A percentile compares a stretch with the other conserved stretches of the same genome.
Evolutionary conservation across 1,140 invertebrate species (phyloP).

Genomic region (Mycetomoellerius zeteki): DNA sequence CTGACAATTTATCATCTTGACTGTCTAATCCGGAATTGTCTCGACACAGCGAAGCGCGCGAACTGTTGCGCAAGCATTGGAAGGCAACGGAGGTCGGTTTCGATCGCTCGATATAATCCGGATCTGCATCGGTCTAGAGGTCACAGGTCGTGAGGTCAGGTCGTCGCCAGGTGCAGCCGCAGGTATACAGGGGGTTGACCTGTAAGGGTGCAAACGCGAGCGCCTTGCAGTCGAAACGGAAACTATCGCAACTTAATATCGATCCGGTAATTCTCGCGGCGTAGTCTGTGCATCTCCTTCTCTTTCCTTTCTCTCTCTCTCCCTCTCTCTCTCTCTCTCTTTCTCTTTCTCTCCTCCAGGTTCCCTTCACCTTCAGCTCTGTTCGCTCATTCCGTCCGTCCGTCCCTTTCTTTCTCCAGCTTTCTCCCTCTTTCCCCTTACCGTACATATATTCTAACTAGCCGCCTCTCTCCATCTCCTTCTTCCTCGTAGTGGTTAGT

Average conservation of each 20-base stretch:
- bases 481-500: conserved; percentile 66
- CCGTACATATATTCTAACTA: conserved; percentile 49
- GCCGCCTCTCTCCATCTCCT: conserved; percentile 19
- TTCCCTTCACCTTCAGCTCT: conserved; percentile 42
- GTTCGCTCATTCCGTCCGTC: conserved; percentile 25
- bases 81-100: conserved; percentile 60
- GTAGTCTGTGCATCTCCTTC: not conserved
- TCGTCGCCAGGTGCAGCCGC: conserved; percentile 76
- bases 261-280: conserved; percentile 84
- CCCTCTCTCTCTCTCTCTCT: not conserved
- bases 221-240: conserved; percentile 83
- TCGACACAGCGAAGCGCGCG: conserved; percentile 6
- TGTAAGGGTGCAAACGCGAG: conserved; percentile 79
- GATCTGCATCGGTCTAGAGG: conserved; percentile 67
- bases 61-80: conserved; percentile 49
- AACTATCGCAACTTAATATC: conserved; percentile 86
- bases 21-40: conserved; percentile 49
- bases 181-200: conserved; percentile 56
- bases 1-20: conserved; percentile 46
- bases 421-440: conserved; percentile 55
- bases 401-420: conserved; percentile 5
- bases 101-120: conserved; percentile 66
- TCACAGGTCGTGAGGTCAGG: conserved; percentile 76
- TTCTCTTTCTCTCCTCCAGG: not conserved
- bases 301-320: not conserved